These are phyloP conservation scores for Trachops cirrhosus DNA, from an alignment of 2,797 vertebrate species.

Conservation along the genomic window DNA sequence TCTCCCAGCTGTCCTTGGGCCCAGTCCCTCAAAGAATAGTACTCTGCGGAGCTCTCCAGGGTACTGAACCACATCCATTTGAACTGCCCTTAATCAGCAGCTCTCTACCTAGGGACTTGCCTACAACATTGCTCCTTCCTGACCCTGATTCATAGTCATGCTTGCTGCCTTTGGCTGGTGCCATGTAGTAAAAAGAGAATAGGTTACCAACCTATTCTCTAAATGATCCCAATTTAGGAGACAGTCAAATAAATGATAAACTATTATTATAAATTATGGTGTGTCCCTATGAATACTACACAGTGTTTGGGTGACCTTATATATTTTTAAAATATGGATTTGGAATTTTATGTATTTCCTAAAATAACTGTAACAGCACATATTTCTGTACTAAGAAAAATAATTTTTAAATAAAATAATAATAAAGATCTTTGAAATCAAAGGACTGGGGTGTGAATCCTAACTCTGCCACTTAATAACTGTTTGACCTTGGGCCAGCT, in stretches of 20 bases:
- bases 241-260: background rate
- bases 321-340: background rate
- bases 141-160: background rate
- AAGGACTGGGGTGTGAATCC: background rate
- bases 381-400: constrained; percentile 29
- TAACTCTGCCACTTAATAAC: background rate
- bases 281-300: background rate
- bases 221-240: background rate
- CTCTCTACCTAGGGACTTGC: background rate
- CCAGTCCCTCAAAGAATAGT: rapidly evolving
- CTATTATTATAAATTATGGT: background rate
- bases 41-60: constrained; percentile 46
- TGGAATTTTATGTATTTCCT: constrained; percentile 16
- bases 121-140: background rate
- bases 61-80: constrained; percentile 41
- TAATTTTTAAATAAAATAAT: constrained; percentile 17
- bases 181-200: background rate
- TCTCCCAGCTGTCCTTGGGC: background rate
- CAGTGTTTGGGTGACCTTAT: background rate
- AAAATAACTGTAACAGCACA: background rate
- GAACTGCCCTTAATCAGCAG: background rate
- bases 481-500: background rate
- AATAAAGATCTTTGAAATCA: background rate
- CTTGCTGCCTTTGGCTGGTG: background rate
- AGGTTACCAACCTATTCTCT: background rate